Base-by-base conservation (phyloP, 2,113 vertebrate species). In the Melanerpes formicivorus region DNA sequence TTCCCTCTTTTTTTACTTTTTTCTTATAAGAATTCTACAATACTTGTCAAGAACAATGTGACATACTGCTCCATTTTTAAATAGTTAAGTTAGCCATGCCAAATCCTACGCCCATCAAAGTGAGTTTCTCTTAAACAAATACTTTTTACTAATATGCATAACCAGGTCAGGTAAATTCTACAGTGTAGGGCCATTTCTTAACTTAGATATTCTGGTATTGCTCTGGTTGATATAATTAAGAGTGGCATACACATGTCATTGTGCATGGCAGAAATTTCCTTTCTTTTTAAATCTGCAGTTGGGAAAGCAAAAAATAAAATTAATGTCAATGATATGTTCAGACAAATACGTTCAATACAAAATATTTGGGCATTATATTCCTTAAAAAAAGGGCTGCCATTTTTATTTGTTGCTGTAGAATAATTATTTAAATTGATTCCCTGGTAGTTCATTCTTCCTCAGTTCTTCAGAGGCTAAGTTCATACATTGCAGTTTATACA, bases 131-230 rank as follows among this genome's bases (percentile, higher is more conserved):
- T 90, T 64, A 23, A 71, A 74, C 9, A 77, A 64, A 9, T 76
- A 64, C 10, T 62, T 76, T 86, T 56, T 66, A 40, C 25, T 67
- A 60, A 62, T 19, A 11, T 59, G n/a, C 29, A 60, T 62, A 87
- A 87, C 15, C 40, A 89, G 52, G 18, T 66, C 74, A 90, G 29
- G 23, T 58, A 90, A 79, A 70, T 79, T 76, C n/a, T 82, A 65
- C 22, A 46, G 19, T 0, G 0, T 6, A 79, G 12, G 40, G 2
- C 7, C 9, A 76, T 29, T 66, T 76, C 7, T 40, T 72, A 46
- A 13, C 18, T 90, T 73, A 84, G 58, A 79, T 76, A 73, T 84
- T 64, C 64, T 82, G 12, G 5, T 63, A 44, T 48, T 1, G 1
- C 18, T 63, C 19, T 10, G n/a, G 16, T 5, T 86, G 55, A 70